These are phyloP conservation scores for Hartigia nigra DNA, from an alignment of 2,888 invertebrate genomes.

Conservation along the genomic window DNA sequence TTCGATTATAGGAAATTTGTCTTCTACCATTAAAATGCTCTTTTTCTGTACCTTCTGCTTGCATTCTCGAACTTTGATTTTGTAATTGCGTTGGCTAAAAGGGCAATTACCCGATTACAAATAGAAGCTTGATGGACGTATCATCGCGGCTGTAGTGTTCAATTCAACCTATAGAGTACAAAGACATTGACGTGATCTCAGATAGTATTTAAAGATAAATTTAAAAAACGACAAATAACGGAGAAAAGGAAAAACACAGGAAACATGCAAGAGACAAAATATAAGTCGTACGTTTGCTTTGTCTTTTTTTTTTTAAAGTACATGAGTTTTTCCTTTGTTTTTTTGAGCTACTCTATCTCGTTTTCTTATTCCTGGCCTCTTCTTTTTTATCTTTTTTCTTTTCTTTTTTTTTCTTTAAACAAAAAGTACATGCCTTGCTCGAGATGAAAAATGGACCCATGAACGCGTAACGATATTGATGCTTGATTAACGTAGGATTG, in stretches of 20 bases:
- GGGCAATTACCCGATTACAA: background rate
- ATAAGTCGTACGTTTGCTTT: background rate
- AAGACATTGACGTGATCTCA: constrained; percentile 56
- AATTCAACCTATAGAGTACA: constrained; percentile 56
- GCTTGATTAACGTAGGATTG: background rate
- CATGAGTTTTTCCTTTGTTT: background rate
- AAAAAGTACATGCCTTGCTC: background rate
- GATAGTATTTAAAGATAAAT: constrained; percentile 31
- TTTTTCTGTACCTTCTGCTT: background rate
- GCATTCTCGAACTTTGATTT: background rate
- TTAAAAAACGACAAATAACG: background rate
- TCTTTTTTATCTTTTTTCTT: background rate
- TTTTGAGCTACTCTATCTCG: background rate
- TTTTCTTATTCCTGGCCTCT: background rate
- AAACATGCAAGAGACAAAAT: background rate
- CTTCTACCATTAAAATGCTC: background rate
- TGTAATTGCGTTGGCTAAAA: background rate
- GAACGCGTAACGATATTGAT: background rate
- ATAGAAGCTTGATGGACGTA: background rate
- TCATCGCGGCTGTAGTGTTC: constrained; percentile 28
- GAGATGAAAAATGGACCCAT: background rate
- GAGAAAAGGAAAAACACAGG: background rate
- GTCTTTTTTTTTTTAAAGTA: background rate
- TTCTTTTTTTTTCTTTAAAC: constrained; percentile 14
- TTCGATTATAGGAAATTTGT: background rate